phyloP scores from a whole-genome alignment of 2,888 invertebrate genomes.

The Panzeria rudis region DNA sequence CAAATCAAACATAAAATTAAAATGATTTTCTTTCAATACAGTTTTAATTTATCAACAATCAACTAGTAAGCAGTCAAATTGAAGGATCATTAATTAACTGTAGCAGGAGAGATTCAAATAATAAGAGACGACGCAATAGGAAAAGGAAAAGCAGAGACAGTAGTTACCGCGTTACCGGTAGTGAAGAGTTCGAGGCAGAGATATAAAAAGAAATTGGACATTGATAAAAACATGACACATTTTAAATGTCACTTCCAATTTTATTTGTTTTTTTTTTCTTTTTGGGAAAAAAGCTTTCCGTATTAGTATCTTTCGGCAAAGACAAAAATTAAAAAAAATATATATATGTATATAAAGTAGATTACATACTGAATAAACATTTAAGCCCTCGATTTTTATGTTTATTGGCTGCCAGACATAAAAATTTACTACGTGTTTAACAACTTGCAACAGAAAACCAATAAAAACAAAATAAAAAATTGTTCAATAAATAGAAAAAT shows the following conservation, averaged over 20 bases:
- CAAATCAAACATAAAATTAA: neutral
- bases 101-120: constrained; percentile 44
- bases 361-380: constrained; percentile 48
- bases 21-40: constrained; percentile 25
- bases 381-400: constrained; percentile 68
- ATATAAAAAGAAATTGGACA: constrained; percentile 59
- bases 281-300: constrained; percentile 56
- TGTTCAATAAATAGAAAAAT: constrained; percentile 38
- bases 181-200: constrained; percentile 13
- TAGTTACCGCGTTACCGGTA: neutral
- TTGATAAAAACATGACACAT: constrained; percentile 72
- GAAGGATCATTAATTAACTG: constrained; percentile 69
- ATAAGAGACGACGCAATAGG: constrained; percentile 11
- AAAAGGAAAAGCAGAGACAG: constrained; percentile 34
- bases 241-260: constrained; percentile 65
- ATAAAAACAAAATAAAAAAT: constrained; percentile 7
- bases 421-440: constrained; percentile 71
- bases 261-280: neutral
- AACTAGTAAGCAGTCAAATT: constrained; percentile 39
- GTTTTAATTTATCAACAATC: constrained; percentile 52
- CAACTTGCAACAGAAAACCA: constrained; percentile 58
- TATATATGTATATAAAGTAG: constrained; percentile 25
- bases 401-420: constrained; percentile 60
- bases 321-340: neutral
- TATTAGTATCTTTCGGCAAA: constrained; percentile 42